A percentile compares a stretch with the other conserved stretches of the same genome.
Evolutionary conservation across 2,797 vertebrate species (phyloP).

Genomic region (Bovichtus diacanthus): DNA sequence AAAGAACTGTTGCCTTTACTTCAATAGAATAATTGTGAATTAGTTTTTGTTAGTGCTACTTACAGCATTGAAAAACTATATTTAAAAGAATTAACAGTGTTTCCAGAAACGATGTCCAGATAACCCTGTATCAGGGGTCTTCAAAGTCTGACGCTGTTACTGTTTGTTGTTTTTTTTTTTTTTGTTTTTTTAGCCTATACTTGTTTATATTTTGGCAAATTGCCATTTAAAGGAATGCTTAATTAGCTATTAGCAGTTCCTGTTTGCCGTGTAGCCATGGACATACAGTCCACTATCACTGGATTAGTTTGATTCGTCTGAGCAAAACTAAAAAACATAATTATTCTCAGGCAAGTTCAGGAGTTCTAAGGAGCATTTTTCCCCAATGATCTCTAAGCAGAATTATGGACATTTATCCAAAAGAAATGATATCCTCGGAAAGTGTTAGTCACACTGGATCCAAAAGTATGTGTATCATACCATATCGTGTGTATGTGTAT

Average conservation of each 20-base stretch:
- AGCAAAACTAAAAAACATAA: too few species aligned
- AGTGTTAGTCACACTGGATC: neutral
- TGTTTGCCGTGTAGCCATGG: neutral
- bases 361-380: neutral
- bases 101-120: neutral
- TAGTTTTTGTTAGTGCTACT: neutral
- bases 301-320: neutral
- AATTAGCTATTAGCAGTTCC: neutral
- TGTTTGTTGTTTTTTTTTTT: too few species aligned
- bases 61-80: neutral
- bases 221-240: neutral
- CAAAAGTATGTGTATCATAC: neutral
- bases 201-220: neutral
- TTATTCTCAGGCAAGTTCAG: neutral
- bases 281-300: neutral
- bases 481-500: neutral
- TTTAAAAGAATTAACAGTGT: neutral
- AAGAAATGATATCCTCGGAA: neutral
- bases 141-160: neutral
- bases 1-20: neutral
- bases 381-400: neutral
- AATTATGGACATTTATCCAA: neutral
- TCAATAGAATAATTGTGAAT: too few species aligned
- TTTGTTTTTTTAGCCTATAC: neutral
- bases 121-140: neutral